These are phyloP conservation scores for Capreolus pygargus DNA, from an alignment of 2,113 vertebrate species.

Conservation along the genomic window DNA sequence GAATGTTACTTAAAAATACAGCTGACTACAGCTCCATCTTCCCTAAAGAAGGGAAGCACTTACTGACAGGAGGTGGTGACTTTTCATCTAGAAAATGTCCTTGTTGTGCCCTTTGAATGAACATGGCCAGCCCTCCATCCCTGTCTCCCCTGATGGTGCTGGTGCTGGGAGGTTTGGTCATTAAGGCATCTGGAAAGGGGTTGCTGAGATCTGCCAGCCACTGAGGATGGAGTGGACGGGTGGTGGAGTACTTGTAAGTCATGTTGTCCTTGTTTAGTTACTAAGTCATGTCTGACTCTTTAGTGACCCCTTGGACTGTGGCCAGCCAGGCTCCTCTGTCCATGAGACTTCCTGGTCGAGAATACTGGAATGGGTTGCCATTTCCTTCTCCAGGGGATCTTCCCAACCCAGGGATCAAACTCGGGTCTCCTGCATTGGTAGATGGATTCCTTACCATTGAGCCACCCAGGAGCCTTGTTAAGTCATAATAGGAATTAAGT, in stretches of 20 bases:
- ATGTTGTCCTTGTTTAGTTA: background rate
- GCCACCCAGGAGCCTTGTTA: background rate
- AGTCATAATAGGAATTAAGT: background rate
- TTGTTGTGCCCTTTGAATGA: background rate
- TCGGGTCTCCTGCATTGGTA: background rate
- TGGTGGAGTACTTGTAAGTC: background rate
- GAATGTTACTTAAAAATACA: background rate
- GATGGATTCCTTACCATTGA: background rate
- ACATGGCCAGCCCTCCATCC: background rate
- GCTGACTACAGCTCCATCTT: background rate
- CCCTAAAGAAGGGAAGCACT: background rate
- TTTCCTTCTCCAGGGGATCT: background rate
- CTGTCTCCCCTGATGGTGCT: rapidly evolving
- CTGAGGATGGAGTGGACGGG: background rate
- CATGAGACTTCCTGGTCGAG: background rate
- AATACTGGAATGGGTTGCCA: background rate
- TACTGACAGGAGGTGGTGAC: background rate
- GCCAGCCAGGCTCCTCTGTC: background rate
- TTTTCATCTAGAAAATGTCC: background rate
- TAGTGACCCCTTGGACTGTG: rapidly evolving
- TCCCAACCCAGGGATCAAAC: background rate
- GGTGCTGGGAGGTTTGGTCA: background rate
- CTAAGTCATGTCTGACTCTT: background rate
- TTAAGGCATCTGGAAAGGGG: background rate
- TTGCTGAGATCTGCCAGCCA: background rate